Conservation (phyloP, 2,797 vertebrate genomes). For the Eospalax fontanierii region DNA sequence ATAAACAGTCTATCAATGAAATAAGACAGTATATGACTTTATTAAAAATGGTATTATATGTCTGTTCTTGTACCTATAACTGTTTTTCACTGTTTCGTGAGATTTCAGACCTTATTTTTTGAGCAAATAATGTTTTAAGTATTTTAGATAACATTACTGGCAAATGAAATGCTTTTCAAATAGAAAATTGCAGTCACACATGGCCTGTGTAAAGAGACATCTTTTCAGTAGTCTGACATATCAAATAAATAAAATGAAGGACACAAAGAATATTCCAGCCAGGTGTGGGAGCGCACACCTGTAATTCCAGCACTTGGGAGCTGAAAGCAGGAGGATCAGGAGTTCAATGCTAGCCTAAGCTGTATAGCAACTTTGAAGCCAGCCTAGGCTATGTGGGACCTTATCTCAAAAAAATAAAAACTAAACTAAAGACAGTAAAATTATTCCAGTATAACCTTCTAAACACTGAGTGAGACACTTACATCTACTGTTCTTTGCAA, state of each 20-base stretch:
- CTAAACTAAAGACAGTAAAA: too few species aligned
- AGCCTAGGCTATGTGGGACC: not conserved
- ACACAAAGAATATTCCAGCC: not conserved
- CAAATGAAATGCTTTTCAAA: constrained; percentile 11
- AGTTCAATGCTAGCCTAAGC: not conserved
- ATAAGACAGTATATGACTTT: not conserved
- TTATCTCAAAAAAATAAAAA: not conserved
- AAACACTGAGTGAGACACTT: not conserved
- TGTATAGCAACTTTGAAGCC: not conserved
- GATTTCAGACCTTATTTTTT: constrained; percentile 1
- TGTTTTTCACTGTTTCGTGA: constrained; percentile 28
- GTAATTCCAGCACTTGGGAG: not conserved
- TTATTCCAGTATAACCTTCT: not conserved
- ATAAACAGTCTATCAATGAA: not conserved
- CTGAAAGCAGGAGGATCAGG: not conserved
- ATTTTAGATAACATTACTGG: constrained; percentile 19
- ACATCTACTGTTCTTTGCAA: not conserved
- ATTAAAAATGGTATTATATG: not conserved
- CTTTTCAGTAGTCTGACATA: constrained; percentile 20
- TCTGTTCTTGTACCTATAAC: not conserved
- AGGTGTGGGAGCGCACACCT: not conserved
- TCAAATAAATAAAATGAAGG: constrained; percentile 1
- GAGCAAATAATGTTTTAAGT: constrained; percentile 17
- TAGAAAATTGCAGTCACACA: constrained; percentile 22
- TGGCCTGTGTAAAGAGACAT: not conserved